These are phyloP conservation scores for Halocaridina rubra DNA, from an alignment of 2,888 invertebrate genomes.

Conservation along the genomic window DNA sequence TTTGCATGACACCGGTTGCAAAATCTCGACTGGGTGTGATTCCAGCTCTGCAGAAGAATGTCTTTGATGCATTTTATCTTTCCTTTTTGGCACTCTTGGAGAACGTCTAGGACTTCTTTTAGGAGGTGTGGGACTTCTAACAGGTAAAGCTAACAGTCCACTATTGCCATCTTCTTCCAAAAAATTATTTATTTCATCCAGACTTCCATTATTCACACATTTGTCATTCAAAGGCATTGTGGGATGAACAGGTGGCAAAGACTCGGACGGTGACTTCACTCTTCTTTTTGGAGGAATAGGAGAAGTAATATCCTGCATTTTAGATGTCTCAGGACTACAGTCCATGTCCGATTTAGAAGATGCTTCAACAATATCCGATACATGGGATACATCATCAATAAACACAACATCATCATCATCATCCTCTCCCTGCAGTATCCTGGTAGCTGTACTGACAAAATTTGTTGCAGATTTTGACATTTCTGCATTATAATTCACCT, in stretches of 20 bases:
- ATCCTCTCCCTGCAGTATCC: not conserved
- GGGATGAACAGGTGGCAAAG: not conserved
- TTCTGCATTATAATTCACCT: too few species aligned
- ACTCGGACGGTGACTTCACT: not conserved
- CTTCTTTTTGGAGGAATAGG: not conserved
- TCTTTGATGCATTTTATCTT: not conserved
- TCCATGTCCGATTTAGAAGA: not conserved
- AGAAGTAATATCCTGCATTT: not conserved
- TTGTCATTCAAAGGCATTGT: not conserved
- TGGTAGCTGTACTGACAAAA: too few species aligned
- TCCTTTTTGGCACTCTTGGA: slow-evolving; percentile 15
- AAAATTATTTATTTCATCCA: not conserved
- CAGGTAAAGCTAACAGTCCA: slow-evolving; percentile 26
- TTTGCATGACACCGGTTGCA: too few species aligned
- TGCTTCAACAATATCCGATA: too few species aligned
- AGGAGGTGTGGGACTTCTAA: slow-evolving; percentile 53
- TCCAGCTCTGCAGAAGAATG: slow-evolving; percentile 9
- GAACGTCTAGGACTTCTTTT: slow-evolving; percentile 39
- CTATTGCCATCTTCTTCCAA: not conserved
- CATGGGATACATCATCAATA: slow-evolving; percentile 37
- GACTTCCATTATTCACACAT: not conserved
- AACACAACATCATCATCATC: slow-evolving; percentile 40
- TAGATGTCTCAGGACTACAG: not conserved
- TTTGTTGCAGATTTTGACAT: too few species aligned
- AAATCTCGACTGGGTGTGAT: too few species aligned